These are phyloP conservation scores for Lepisosteus oculatus DNA, from an alignment of 2,113 vertebrate genomes.

Conservation along the genomic window DNA sequence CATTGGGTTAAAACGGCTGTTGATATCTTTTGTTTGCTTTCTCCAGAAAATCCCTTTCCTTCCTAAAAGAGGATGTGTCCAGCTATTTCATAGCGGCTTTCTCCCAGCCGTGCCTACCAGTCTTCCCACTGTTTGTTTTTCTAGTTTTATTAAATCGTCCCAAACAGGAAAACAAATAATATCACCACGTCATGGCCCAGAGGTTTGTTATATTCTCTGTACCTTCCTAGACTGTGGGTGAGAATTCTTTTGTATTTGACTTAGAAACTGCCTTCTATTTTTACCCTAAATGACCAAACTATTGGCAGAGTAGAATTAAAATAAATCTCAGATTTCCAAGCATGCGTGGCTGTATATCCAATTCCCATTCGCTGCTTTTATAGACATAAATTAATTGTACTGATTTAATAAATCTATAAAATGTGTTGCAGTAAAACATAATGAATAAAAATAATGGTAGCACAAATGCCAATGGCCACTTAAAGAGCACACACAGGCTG, in stretches of 20 bases:
- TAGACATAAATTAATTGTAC: too few relatives aligned
- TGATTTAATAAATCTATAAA: too few relatives aligned
- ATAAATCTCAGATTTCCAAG: constrained; percentile 8
- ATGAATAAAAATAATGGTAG: too few relatives aligned
- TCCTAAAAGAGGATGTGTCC: constrained; percentile 82
- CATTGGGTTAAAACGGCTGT: constrained; percentile 75
- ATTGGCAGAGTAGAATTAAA: too few relatives aligned
- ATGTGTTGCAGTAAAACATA: too few relatives aligned
- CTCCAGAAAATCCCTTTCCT: constrained; percentile 78
- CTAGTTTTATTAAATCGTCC: constrained; percentile 72
- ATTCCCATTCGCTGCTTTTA: too few relatives aligned
- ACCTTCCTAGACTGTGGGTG: constrained; percentile 32
- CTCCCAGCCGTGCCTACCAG: constrained; percentile 50
- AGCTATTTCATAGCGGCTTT: constrained; percentile 50
- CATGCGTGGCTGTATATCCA: background rate
- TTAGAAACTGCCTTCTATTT: constrained; percentile 37
- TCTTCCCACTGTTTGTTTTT: constrained; percentile 78
- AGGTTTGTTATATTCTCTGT: constrained; percentile 37
- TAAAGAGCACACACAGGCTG: too few relatives aligned
- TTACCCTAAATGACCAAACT: constrained; percentile 21
- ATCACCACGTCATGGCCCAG: constrained; percentile 65
- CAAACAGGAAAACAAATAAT: constrained; percentile 66
- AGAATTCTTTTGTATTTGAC: constrained; percentile 50
- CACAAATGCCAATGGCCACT: too few relatives aligned
- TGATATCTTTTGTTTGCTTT: constrained; percentile 78